Conservation (phyloP, 2,113 vertebrate genomes). For the Notechis scutatus region DNA sequence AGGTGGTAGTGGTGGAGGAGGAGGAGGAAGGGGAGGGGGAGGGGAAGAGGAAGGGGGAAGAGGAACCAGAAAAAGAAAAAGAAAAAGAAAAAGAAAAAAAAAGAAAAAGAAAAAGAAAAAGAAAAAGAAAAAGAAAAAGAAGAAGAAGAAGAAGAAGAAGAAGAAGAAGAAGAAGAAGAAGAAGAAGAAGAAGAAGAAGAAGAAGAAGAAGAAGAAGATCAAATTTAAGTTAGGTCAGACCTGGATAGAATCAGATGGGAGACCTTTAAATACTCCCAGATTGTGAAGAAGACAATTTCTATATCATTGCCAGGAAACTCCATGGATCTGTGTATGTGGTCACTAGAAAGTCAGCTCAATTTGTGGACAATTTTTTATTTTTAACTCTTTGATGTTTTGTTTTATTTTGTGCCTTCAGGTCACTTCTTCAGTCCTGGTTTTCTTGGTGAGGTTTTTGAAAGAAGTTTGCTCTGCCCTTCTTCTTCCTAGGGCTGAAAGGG, state of each 20-base stretch:
- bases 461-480: background rate
- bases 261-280: background rate
- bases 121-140: too few species aligned
- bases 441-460: background rate
- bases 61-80: too few species aligned
- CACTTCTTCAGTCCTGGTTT: background rate
- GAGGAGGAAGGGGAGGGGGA: background rate
- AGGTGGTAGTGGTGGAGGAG: too few species aligned
- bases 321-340: background rate
- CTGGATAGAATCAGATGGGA: background rate
- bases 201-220: too few species aligned
- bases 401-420: background rate
- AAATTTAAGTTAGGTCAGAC: background rate
- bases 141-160: too few species aligned
- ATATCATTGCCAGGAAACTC: background rate
- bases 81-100: accelerated
- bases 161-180: too few species aligned
- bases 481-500: background rate
- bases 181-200: too few species aligned
- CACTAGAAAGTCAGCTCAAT: background rate
- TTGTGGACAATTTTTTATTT: background rate
- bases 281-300: background rate
- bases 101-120: too few species aligned
- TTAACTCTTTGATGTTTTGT: background rate
- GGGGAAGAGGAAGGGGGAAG: too few species aligned